Conservation (phyloP, 2,797 vertebrate genomes). For the Moxostoma hubbsi region DNA sequence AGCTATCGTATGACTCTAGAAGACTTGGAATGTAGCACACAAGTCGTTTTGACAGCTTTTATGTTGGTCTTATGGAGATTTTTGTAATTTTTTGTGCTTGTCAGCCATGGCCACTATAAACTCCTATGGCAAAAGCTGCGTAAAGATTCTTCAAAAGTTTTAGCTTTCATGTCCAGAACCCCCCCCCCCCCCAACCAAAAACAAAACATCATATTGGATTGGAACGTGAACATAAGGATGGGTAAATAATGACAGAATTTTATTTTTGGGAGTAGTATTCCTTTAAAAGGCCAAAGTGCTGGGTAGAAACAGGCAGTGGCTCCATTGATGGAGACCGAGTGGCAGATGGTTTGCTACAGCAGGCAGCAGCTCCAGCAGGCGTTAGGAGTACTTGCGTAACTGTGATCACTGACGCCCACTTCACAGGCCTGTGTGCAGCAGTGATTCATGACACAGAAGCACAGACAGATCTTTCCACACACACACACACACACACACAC, state of each 20-base stretch:
- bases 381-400: slow-evolving; percentile 72
- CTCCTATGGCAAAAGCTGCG: no score
- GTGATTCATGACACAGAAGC: slow-evolving; percentile 68
- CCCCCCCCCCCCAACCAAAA: no score
- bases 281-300: slow-evolving; percentile 4
- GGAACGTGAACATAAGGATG: neutral
- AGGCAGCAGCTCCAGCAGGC: slow-evolving; percentile 75
- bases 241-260: slow-evolving; percentile 24
- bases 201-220: neutral
- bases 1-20: no score
- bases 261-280: neutral
- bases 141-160: no score
- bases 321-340: slow-evolving; percentile 61
- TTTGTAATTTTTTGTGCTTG: no score
- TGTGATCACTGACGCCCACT: slow-evolving; percentile 74
- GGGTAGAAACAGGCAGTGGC: slow-evolving; percentile 25
- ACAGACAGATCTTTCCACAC: slow-evolving; percentile 31
- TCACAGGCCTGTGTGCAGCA: slow-evolving; percentile 66
- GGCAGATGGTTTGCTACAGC: slow-evolving; percentile 78
- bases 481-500: neutral
- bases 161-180: no score
- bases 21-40: no score
- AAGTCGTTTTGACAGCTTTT: no score
- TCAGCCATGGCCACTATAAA: no score
- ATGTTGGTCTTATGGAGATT: no score